Conservation (phyloP, 2,113 vertebrate species). For the Sturnira hondurensis region DNA sequence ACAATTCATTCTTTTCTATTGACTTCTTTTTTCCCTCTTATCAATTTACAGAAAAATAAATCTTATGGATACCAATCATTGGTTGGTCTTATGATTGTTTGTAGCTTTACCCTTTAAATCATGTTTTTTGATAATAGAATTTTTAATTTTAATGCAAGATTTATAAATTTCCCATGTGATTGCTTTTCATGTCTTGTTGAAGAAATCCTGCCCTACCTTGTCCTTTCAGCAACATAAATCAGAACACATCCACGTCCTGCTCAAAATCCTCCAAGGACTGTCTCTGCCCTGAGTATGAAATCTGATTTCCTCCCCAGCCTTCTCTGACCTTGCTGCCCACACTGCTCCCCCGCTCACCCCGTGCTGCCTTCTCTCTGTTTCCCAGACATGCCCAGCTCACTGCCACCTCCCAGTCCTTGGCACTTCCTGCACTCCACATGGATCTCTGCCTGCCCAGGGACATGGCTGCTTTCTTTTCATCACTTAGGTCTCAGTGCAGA, state of each 20-base stretch:
- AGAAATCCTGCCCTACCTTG: background rate
- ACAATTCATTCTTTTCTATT: background rate
- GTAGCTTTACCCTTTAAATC: background rate
- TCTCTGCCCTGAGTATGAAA: background rate
- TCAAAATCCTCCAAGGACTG: background rate
- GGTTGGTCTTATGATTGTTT: background rate
- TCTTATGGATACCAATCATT: background rate
- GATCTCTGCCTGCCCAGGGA: background rate
- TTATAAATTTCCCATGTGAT: background rate
- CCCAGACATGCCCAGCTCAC: accelerated
- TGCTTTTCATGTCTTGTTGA: background rate
- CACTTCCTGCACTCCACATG: background rate
- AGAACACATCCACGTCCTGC: background rate
- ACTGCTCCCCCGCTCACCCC: background rate
- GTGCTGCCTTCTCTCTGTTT: background rate
- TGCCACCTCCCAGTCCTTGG: no score
- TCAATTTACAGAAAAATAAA: background rate
- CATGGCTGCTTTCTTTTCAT: background rate
- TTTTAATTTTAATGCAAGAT: background rate
- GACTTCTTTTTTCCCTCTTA: background rate
- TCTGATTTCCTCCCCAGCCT: background rate
- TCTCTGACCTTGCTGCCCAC: background rate
- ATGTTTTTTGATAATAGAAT: background rate
- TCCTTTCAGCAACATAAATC: background rate
- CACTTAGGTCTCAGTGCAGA: background rate